Conservation (phyloP, 2,113 vertebrate species). For the Arvicanthis niloticus region DNA sequence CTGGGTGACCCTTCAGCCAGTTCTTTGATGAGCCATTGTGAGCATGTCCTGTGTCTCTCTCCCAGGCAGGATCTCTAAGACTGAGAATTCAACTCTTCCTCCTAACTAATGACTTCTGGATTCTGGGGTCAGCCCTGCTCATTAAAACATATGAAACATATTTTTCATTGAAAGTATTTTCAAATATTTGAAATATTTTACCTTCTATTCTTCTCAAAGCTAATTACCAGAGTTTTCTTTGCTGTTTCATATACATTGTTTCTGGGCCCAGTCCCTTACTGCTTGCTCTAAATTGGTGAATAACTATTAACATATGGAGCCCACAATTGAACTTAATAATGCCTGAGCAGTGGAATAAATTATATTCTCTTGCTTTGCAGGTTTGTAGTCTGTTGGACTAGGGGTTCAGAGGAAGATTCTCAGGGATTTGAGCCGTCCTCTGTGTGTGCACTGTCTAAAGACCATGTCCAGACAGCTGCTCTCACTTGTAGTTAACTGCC, state of each 20-base stretch:
- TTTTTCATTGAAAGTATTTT: constrained; percentile 26
- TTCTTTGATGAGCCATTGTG: neutral
- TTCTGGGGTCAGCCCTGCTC: neutral
- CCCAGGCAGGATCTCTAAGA: neutral
- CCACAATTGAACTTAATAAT: constrained; percentile 7
- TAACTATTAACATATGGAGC: neutral
- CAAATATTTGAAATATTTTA: constrained; percentile 51
- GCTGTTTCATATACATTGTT: neutral
- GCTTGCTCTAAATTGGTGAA: neutral
- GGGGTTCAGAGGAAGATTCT: neutral
- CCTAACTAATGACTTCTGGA: neutral
- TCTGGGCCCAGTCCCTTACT: neutral
- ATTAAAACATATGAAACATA: constrained; percentile 16
- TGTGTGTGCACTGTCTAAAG: neutral
- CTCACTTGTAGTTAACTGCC: neutral
- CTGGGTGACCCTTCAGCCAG: neutral
- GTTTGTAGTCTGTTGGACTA: neutral
- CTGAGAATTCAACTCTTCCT: constrained; percentile 38
- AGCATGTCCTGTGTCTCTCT: neutral
- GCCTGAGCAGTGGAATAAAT: neutral
- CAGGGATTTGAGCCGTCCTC: neutral
- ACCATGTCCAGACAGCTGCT: neutral
- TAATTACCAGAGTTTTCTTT: neutral
- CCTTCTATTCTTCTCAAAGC: neutral
- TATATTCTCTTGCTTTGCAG: neutral